Base-by-base conservation (phyloP, 2,113 vertebrate genomes). In the Orientallactaga bullata region DNA sequence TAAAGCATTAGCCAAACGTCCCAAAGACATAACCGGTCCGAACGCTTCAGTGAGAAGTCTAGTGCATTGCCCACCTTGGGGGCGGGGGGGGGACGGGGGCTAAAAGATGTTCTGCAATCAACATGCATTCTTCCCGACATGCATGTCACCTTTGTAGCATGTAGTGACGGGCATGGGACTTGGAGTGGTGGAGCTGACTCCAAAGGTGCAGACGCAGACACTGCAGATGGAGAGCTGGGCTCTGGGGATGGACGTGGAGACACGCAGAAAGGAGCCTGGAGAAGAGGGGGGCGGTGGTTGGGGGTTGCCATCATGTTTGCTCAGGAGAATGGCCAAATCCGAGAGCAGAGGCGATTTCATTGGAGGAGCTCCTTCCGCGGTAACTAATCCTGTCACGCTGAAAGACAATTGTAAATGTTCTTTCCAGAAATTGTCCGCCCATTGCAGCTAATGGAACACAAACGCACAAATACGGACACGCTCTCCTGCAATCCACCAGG, bases 281-380 rank as follows among this genome's bases (percentile, higher is more conserved):
- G 96, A 97, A 97, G 96, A 96, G 95, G n/a, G n/a, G 42, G 42
- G 42, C 42, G 42, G 42, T 47, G 42, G n/a, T n/a, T n/a, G n/a
- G n/a, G 42, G 42, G 8, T 5, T 8, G 89, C 97, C 97, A 97
- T 98, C 97, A 97, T 98, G 90, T 97, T 97, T 97, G 98, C 98
- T 97, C 96, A 95, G 95, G 89, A 94, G 93, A 96, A 93, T 94
- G 95, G 95, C 97, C 98, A 97, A 98, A 98, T 98, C 98, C 98
- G 98, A 97, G 76, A 90, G 95, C 98, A 96, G 97, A 30, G 93
- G 51, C 32, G 68, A 97, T 98, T 95, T 96, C 96, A 98, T 98
- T 98, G 98, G 98, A 97, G 98, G 97, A 98, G 92, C 93, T 83
- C 96, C 88, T 97, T 95, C 96, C 88, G 96, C 96, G 90, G 97